Evolutionary conservation across 2,888 invertebrate species (phyloP), one percentile per base, ranked within the genome.

Genomic region (Leptopilina myrica): DNA sequence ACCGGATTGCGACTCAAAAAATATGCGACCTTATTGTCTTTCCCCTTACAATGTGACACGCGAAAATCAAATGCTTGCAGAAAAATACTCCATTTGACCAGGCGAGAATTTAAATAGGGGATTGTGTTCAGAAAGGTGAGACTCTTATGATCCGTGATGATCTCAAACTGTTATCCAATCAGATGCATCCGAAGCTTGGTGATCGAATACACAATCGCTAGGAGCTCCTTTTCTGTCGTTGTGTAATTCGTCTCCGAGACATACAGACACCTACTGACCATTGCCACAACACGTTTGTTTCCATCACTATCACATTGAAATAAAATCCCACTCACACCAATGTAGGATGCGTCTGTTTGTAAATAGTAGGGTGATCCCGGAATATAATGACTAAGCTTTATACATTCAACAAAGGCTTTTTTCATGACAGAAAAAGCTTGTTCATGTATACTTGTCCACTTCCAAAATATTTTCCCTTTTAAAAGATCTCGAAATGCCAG

Each of bases 71-170:
- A 89, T 76, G 86, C 85, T 46, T 87, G 86, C 11, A 88, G 67
- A 40, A 80, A 82, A 0, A 86, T 33, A n/a, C 83, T 79, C 88
- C 89, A 90, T 2, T 90, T 76, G 2, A 82, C 82, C 0, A 89
- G 66, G 2, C 88, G 79, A 2, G 84, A 78, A 43, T 81, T 84
- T 4, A 84, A 81, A 46, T 87, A 79, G 9, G 84, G 79, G 59
- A 89, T 88, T 0, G 78, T 81, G 15, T 81, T 81, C 8, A 89
- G 66, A 79, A 88, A 89, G 0, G 80, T 83, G 0, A 88, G 73
- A 2, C 84, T 80, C 20, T 84, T 81, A 78, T 88, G 87, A 76
- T 89, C 89, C 0, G 86, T 87, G 15, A 84, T 78, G 1, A 89
- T 80, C 0, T 84, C 78, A n/a, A 89, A 81, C 0, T 64, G 11